Percentiles rank a stretch among this genome's conserved stretches.
phyloP scores from a whole-genome alignment of 2,113 vertebrate genomes.

The Cryptotis parvus region DNA sequence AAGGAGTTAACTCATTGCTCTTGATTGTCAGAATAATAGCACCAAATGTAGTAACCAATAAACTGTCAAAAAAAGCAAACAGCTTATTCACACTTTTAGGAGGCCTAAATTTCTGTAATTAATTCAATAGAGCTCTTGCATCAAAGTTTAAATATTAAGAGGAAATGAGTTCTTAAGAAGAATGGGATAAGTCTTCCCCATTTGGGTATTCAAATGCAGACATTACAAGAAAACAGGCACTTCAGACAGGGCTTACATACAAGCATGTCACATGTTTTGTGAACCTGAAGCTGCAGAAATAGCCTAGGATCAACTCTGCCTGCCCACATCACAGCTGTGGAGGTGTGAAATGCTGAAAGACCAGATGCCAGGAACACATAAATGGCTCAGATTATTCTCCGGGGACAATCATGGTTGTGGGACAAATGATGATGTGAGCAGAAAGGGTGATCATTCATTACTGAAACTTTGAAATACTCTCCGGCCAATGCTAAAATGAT shows the following conservation, averaged over 20 bases:
- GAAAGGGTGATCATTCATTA: slow-evolving; percentile 86
- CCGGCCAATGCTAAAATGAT: slow-evolving; percentile 80
- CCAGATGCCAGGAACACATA: slow-evolving; percentile 86
- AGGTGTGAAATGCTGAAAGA: slow-evolving; percentile 83
- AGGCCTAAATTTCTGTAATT: neutral
- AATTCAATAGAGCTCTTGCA: neutral
- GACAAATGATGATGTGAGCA: slow-evolving; percentile 88
- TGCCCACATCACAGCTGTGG: slow-evolving; percentile 75
- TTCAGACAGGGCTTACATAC: neutral
- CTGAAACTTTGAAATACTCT: slow-evolving; percentile 82
- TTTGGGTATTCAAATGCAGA: neutral
- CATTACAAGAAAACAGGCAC: neutral
- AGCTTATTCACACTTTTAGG: neutral
- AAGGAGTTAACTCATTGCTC: neutral
- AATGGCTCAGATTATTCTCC: slow-evolving; percentile 83
- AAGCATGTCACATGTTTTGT: neutral
- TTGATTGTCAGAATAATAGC: neutral
- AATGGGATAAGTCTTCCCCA: neutral
- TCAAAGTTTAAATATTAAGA: neutral
- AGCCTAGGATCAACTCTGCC: neutral
- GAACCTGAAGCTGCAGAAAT: neutral
- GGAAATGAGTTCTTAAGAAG: neutral
- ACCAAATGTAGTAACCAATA: rapidly evolving
- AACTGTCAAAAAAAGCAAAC: neutral
- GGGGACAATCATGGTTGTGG: slow-evolving; percentile 86